A percentile compares a stretch with the other conserved stretches of the same genome.
These are phyloP conservation scores for Petrophora chlorosata DNA, from an alignment of 2,888 invertebrate genomes.

Conservation along the genomic window DNA sequence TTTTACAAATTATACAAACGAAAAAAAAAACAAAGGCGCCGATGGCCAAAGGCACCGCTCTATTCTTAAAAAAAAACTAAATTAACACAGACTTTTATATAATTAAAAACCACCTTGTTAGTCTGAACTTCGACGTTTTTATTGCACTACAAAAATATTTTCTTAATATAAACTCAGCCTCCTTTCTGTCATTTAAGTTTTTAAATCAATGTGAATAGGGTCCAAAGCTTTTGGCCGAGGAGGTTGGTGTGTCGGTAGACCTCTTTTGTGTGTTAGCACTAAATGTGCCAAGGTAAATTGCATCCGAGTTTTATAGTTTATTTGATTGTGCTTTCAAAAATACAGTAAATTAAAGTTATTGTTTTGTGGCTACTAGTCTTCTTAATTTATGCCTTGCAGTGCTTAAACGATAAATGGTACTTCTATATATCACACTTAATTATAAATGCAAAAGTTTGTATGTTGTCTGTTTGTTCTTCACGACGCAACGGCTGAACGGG, in stretches of 20 bases:
- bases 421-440: no score
- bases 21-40: slow-evolving; percentile 62
- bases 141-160: slow-evolving; percentile 45
- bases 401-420: no score
- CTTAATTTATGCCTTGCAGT: no score
- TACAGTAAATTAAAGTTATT: slow-evolving; percentile 39
- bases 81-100: slow-evolving; percentile 78
- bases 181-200: slow-evolving; percentile 3
- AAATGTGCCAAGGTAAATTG: slow-evolving; percentile 65
- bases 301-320: slow-evolving; percentile 72
- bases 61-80: slow-evolving; percentile 62
- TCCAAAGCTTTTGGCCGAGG: slow-evolving; percentile 24
- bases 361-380: slow-evolving; percentile 45
- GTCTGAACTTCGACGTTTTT: slow-evolving; percentile 62
- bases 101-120: slow-evolving; percentile 81
- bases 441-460: no score
- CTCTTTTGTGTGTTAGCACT: slow-evolving; percentile 30
- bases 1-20: slow-evolving; percentile 78
- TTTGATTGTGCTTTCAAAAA: slow-evolving; percentile 60
- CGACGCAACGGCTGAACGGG: no score
- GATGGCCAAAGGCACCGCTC: slow-evolving; percentile 66
- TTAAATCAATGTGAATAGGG: slow-evolving; percentile 35
- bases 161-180: slow-evolving; percentile 27
- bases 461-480: no score
- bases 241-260: slow-evolving; percentile 12